phyloP scores from a whole-genome alignment of 1,140 invertebrate genomes.

The Macrostomum lignano region DNA sequence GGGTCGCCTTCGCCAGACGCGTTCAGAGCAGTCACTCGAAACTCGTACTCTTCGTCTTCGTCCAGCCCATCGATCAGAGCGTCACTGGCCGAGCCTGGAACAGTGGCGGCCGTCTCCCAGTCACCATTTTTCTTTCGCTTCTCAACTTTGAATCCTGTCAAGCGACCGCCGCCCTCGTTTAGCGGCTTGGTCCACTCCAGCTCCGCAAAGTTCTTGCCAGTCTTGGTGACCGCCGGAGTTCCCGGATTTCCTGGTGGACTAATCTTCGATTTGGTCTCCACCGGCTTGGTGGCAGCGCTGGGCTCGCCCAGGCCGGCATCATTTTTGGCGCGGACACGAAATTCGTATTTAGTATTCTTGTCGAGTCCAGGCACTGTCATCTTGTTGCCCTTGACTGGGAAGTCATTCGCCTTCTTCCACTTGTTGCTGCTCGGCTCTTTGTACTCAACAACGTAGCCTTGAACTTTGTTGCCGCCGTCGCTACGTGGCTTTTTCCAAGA shows the following conservation, averaged over 20 bases:
- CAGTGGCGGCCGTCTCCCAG: no score
- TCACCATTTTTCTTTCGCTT: no score
- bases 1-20: slow-evolving; percentile 78
- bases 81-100: no score
- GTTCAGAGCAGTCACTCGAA: slow-evolving; percentile 68
- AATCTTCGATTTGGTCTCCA: slow-evolving; percentile 72
- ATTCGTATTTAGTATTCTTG: slow-evolving; percentile 75
- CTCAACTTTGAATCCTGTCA: slow-evolving; percentile 33
- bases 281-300: slow-evolving; percentile 54
- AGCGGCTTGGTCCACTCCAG: slow-evolving; percentile 59
- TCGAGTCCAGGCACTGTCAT: slow-evolving; percentile 61
- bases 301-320: slow-evolving; percentile 70
- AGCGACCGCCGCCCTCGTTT: slow-evolving; percentile 70
- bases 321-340: slow-evolving; percentile 75
- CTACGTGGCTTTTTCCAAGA: slow-evolving; percentile 67
- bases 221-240: slow-evolving; percentile 49
- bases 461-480: slow-evolving; percentile 62
- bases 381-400: slow-evolving; percentile 46
- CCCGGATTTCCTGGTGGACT: no score
- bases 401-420: slow-evolving; percentile 64
- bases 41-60: slow-evolving; percentile 68
- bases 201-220: slow-evolving; percentile 46
- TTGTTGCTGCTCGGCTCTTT: slow-evolving; percentile 47
- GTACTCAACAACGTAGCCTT: slow-evolving; percentile 63
- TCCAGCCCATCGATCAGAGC: no score